A percentile compares a stretch with the other conserved stretches of the same genome.
These are phyloP conservation scores for Drosophila prostipennis DNA, from an alignment of 2,888 invertebrate species.

Conservation along the genomic window DNA sequence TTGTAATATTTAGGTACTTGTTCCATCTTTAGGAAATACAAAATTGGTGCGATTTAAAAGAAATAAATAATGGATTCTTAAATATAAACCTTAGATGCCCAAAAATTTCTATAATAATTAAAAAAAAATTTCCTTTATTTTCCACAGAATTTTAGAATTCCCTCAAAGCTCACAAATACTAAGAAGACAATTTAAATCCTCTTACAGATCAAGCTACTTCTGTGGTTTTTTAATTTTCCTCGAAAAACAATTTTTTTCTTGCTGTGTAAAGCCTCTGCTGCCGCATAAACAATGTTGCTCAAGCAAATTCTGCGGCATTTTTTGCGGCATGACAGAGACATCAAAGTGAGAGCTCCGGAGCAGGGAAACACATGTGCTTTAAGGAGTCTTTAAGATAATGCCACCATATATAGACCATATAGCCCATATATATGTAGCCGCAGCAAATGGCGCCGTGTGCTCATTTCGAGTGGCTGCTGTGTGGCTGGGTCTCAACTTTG, in stretches of 20 bases:
- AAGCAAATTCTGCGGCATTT: conserved; percentile 74
- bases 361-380: conserved; percentile 43
- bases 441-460: conserved; percentile 58
- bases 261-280: conserved; percentile 17
- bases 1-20: too few relatives aligned
- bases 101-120: background rate
- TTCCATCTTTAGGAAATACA: background rate
- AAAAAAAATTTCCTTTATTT: background rate
- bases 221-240: background rate
- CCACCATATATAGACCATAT: conserved; percentile 2
- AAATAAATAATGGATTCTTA: background rate
- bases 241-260: background rate
- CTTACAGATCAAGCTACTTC: background rate
- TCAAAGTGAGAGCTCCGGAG: conserved; percentile 58
- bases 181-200: background rate
- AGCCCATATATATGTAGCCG: conserved; percentile 8
- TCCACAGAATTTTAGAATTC: background rate
- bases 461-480: conserved; percentile 50
- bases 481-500: conserved; percentile 65
- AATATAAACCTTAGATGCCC: background rate
- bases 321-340: conserved; percentile 64
- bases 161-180: background rate
- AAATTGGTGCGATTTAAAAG: too few relatives aligned
- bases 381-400: conserved; percentile 60
- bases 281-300: conserved; percentile 73